These are phyloP conservation scores for Ptychoptera contaminata DNA, from an alignment of 2,888 invertebrate genomes.

Conservation along the genomic window DNA sequence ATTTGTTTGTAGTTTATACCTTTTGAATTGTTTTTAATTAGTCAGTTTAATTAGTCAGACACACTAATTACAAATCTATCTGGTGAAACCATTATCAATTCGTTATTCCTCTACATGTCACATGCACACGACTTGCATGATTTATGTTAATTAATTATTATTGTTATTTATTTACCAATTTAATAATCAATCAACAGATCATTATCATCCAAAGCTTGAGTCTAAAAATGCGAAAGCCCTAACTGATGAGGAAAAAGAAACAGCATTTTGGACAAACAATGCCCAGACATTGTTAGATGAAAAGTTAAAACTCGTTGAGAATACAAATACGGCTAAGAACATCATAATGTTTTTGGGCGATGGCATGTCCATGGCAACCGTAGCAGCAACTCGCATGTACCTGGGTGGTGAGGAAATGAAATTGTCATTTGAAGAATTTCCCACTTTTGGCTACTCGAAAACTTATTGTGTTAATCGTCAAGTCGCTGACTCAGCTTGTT, in stretches of 20 bases:
- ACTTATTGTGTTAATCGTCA: slow-evolving; percentile 62
- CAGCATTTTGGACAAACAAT: slow-evolving; percentile 22
- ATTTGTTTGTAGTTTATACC: too few relatives aligned
- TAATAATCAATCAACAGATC: too few relatives aligned
- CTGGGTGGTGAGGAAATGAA: slow-evolving; percentile 45
- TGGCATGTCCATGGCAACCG: slow-evolving; percentile 60
- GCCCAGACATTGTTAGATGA: slow-evolving; percentile 24
- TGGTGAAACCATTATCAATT: too few relatives aligned
- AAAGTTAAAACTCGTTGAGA: slow-evolving; percentile 12
- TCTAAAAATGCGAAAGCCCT: background rate
- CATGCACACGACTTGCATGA: too few relatives aligned
- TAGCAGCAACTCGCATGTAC: slow-evolving; percentile 45
- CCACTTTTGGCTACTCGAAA: slow-evolving; percentile 36
- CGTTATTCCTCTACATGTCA: too few relatives aligned
- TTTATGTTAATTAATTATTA: too few relatives aligned
- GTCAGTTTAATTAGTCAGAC: too few relatives aligned
- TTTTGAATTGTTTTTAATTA: too few relatives aligned
- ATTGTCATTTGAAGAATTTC: slow-evolving; percentile 47
- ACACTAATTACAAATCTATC: too few relatives aligned
- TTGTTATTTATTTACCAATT: too few relatives aligned
- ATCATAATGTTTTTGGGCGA: slow-evolving; percentile 57
- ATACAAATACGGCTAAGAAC: slow-evolving; percentile 34
- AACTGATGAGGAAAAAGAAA: background rate
- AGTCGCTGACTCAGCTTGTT: slow-evolving; percentile 72
- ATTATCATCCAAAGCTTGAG: background rate